Base-by-base conservation (phyloP, 2,888 invertebrate genomes). In the Silvanus unidentatus region DNA sequence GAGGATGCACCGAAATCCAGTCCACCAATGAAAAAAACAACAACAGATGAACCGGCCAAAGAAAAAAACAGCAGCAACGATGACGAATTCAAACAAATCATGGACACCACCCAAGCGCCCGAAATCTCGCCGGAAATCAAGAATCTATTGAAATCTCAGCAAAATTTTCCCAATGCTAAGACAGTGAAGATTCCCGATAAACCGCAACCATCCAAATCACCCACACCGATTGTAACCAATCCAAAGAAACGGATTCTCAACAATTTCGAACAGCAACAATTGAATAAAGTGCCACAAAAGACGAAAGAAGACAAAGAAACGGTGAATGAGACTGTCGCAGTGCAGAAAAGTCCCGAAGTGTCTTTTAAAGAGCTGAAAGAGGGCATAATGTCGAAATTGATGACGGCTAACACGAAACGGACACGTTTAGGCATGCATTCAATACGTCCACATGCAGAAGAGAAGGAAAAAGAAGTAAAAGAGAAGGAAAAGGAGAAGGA, bases 81-180 rank as follows among this genome's bases (percentile, higher is more conserved):
- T 41, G 73, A 75, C 4, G 75, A 80, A 52, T 81, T 84, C 36
- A 78, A 81, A 32, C 78, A 77, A 55, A 64, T 84, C 39, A 72
- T 84, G 42, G 79, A 79, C 53, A 77, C 78, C 58, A 82, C 82
- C 1, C 68, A 72, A 11, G 73, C 80, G 10, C 80, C 82, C 1
- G 75, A 76, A 45, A 57, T 82, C 45, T 79, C 79, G 9, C 11
- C 32, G 32, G 32, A 12, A 8, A 15, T 37, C 6, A 37, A n/a
- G 4, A 73, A 76, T 39, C 47, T 50, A 3, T 50, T 64, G 16
- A 70, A 70, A 51, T 58, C 57, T 41, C 65, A 68, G 46, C 68
- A 68, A 65, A 70, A 70, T 69, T 68, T 69, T 69, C 67, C 66
- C 54, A 55, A 57, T 42, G 64, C 58, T 53, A 65, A 63, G 50